These are phyloP conservation scores for Hapalemur alaotrensis DNA, from an alignment of 2,797 vertebrate genomes.

Conservation along the genomic window DNA sequence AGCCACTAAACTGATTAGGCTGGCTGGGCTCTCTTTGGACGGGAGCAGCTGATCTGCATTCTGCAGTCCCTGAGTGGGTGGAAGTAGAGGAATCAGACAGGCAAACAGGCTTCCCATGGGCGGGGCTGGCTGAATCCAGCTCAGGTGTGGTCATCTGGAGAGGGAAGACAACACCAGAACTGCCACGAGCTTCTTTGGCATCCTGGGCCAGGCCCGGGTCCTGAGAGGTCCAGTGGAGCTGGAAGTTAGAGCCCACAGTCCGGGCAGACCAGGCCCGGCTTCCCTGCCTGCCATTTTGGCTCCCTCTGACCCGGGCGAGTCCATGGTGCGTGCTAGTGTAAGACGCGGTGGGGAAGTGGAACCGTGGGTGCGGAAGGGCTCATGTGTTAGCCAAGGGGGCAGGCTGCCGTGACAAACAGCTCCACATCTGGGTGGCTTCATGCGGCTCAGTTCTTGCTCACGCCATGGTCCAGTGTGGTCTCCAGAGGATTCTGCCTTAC, in stretches of 20 bases:
- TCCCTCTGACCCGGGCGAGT: not conserved
- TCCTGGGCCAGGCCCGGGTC: not conserved
- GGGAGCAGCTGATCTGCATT: not conserved
- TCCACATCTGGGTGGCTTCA: not conserved
- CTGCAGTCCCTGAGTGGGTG: not conserved
- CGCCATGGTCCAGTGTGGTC: not conserved
- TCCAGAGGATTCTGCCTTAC: not conserved
- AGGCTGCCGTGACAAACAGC: not conserved
- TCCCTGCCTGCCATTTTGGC: not conserved
- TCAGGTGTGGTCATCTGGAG: not conserved
- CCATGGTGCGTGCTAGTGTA: accelerated
- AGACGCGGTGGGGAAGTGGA: not conserved
- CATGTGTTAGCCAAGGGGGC: not conserved
- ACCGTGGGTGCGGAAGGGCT: accelerated
- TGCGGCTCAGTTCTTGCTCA: accelerated
- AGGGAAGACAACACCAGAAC: not conserved
- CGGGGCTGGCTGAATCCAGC: not conserved
- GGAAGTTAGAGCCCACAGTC: not conserved
- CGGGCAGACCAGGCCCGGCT: not conserved
- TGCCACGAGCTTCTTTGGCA: not conserved
- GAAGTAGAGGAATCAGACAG: not conserved
- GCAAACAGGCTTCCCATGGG: not conserved
- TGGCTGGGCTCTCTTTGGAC: not conserved
- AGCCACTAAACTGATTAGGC: not conserved
- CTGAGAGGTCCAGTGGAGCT: not conserved